These are phyloP conservation scores for Scylla paramamosain DNA, from an alignment of 1,140 invertebrate genomes.

Conservation along the genomic window DNA sequence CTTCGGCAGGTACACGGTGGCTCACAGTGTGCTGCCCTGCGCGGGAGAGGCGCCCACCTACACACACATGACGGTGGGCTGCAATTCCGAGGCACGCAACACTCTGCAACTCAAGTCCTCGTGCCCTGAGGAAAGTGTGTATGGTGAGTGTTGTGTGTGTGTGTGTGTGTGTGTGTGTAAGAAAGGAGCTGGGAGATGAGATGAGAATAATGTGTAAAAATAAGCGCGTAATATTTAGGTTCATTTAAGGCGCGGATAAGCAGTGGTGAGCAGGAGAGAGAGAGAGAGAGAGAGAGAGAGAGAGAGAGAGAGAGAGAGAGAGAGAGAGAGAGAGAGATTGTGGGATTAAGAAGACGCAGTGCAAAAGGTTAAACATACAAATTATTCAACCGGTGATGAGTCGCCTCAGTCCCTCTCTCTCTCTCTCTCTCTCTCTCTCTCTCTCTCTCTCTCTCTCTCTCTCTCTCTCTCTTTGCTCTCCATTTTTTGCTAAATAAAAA, in stretches of 20 bases:
- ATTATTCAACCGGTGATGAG: not conserved
- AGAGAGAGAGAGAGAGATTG: not conserved
- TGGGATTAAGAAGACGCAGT: not conserved
- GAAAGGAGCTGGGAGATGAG: not conserved
- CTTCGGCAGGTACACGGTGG: constrained; percentile 69
- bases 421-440: not conserved
- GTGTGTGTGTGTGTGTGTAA: not conserved
- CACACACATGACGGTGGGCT: constrained; percentile 62
- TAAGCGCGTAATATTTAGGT: not conserved
- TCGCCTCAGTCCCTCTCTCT: not conserved
- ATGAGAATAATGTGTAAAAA: not conserved
- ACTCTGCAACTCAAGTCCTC: constrained; percentile 79
- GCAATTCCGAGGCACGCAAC: constrained; percentile 54
- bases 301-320: constrained; percentile 21
- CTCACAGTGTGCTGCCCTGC: constrained; percentile 36
- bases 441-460: not conserved
- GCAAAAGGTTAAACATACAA: not conserved
- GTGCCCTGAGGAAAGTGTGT: constrained; percentile 78
- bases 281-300: not conserved
- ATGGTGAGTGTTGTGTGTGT: constrained; percentile 73
- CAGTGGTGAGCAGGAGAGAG: not conserved
- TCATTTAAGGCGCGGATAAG: not conserved
- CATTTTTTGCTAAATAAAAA: not conserved
- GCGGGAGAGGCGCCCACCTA: constrained; percentile 50
- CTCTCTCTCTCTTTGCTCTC: not conserved